Percentiles rank a stretch among this genome's conserved stretches.
Evolutionary conservation across 2,113 vertebrate genomes (phyloP).

Genomic region (Syngnathus scovelli): DNA sequence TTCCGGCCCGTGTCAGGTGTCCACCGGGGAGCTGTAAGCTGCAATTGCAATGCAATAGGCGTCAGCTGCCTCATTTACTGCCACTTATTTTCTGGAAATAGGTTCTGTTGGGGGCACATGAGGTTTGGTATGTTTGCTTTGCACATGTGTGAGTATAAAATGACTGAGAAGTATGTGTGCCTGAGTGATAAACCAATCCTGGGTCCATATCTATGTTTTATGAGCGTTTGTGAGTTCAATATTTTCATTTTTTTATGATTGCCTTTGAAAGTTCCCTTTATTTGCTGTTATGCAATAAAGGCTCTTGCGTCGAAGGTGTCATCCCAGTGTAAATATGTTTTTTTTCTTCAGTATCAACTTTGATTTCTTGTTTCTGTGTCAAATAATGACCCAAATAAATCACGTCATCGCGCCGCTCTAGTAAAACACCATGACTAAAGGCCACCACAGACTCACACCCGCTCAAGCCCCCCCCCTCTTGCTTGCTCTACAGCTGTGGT

Average conservation of each 20-base stretch:
- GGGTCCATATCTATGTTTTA: slow-evolving; percentile 9
- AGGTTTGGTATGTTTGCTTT: slow-evolving; percentile 46
- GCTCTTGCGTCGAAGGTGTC: background rate
- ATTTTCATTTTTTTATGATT: background rate
- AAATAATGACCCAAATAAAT: slow-evolving; percentile 19
- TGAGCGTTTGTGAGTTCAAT: background rate
- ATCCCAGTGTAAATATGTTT: background rate
- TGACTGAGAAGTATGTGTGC: slow-evolving; percentile 27
- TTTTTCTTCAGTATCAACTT: background rate
- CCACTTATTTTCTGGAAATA: slow-evolving; percentile 57
- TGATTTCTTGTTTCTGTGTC: slow-evolving; percentile 2
- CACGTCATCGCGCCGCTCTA: slow-evolving; percentile 30
- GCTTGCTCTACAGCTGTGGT: slow-evolving; percentile 43
- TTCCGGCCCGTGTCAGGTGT: slow-evolving; percentile 54
- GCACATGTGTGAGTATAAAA: slow-evolving; percentile 23
- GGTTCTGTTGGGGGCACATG: slow-evolving; percentile 33
- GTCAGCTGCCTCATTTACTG: slow-evolving; percentile 62
- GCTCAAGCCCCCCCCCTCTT: slow-evolving; percentile 8
- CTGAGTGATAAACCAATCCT: slow-evolving; percentile 16
- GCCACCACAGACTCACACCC: slow-evolving; percentile 24
- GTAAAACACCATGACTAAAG: slow-evolving; percentile 42
- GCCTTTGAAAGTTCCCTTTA: background rate
- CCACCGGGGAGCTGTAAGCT: slow-evolving; percentile 44
- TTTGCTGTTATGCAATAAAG: background rate
- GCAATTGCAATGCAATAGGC: slow-evolving; percentile 28